Base-by-base conservation (phyloP, 2,888 invertebrate species). In the Linnaemya vulpina region DNA sequence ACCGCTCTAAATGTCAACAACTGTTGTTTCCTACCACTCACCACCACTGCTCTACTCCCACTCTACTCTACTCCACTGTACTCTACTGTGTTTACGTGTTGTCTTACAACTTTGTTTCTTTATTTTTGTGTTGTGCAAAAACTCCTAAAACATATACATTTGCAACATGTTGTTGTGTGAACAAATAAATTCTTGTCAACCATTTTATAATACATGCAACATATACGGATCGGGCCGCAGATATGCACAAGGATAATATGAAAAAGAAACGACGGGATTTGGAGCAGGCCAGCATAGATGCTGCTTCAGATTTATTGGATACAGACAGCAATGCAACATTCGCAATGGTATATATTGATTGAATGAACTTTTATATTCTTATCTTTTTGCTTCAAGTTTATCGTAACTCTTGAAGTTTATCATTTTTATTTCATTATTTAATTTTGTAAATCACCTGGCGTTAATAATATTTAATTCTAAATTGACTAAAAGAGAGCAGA, bases 251-350 rank as follows among this genome's bases (percentile, higher is more conserved):
- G 88, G 97, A 98, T 93, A 97, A 96, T 91, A 96, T 97, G 95
- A 97, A 97, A 94, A 96, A 96, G 93, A 96, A 97, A 92, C 94
- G 96, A 89, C 94, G 96, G 87, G 97, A 97, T 93, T 94, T 97
- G 93, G 97, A 97, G 93, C 96, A 97, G 88, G 95, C 96, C 63
- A 96, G 96, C 87, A 94, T 97, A 94, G 97, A 97, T 90, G 96
- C 97, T 55, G 95, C 96, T 63, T 96, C 97, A 53, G 97, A 97
- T 92, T 94, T 97, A 87, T 94, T 97, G 90, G 97, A 98, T 90
- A 95, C 96, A 40, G 98, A 98, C 92, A 97, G 97, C 92, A 95
- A 96, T 90, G 96, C 97, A 82, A 97, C 97, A 86, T 98, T 98
- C 92, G 96, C 97, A 91, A 97, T 98, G 97, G 98, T 98, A 95